Conservation (phyloP, 1,140 invertebrate species). For the Zophobas morio region DNA sequence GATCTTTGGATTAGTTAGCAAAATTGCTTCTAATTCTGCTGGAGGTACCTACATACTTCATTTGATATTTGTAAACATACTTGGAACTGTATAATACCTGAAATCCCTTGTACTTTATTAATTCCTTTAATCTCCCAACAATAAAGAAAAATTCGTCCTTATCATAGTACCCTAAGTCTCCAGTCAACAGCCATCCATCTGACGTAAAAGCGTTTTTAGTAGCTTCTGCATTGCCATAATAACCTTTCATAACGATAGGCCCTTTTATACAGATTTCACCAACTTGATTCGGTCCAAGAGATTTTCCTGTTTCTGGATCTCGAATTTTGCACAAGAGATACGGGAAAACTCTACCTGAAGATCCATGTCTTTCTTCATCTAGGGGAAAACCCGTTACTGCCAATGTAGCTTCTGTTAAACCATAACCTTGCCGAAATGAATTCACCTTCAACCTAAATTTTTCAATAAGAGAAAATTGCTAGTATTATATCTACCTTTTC, state of each 20-base stretch:
- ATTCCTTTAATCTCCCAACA: conserved; percentile 83
- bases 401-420: conserved; percentile 18
- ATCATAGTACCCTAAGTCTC: conserved; percentile 83
- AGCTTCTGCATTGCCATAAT: conserved; percentile 73
- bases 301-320: conserved; percentile 73
- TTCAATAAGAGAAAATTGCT: background rate
- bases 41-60: conserved; percentile 84
- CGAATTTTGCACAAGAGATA: conserved; percentile 73
- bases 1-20: conserved; percentile 77
- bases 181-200: conserved; percentile 83
- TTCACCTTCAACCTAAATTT: conserved; percentile 16
- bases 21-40: conserved; percentile 80
- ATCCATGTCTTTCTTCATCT: background rate
- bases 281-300: conserved; percentile 71
- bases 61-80: conserved; percentile 56
- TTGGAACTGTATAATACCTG: conserved; percentile 68
- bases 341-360: conserved; percentile 64
- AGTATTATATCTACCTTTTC: conserved; percentile 59
- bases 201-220: conserved; percentile 74
- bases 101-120: conserved; percentile 86
- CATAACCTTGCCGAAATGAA: conserved; percentile 21
- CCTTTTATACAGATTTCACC: conserved; percentile 81
- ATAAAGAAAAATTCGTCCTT: conserved; percentile 78
- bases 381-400: background rate
- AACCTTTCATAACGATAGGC: conserved; percentile 75